phyloP scores from a whole-genome alignment of 2,113 vertebrate species.

The Lutjanus erythropterus region DNA sequence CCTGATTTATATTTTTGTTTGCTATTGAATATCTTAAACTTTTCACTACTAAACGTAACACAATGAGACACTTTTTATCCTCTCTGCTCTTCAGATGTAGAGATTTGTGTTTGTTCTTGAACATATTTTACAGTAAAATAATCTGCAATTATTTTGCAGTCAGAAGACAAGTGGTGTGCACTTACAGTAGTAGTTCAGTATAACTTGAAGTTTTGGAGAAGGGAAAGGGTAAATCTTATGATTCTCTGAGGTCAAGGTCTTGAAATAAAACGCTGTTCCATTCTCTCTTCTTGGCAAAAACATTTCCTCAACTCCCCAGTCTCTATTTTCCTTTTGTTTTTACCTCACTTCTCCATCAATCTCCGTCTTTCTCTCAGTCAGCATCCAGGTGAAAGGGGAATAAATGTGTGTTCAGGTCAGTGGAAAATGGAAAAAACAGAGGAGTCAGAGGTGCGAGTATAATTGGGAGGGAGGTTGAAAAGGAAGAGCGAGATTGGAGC shows the following conservation, averaged over 20 bases:
- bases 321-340: slow-evolving; percentile 4
- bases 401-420: slow-evolving; percentile 20
- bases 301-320: not conserved
- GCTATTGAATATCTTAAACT: too few relatives aligned
- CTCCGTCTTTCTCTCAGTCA: slow-evolving; percentile 12
- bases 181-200: not conserved
- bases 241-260: not conserved
- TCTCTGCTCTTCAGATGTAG: too few relatives aligned
- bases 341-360: not conserved
- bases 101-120: too few relatives aligned
- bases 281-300: not conserved
- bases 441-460: slow-evolving; percentile 27
- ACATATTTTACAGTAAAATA: too few relatives aligned
- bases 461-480: slow-evolving; percentile 45
- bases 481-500: not conserved
- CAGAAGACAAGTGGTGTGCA: not conserved
- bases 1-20: too few relatives aligned
- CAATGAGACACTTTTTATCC: too few relatives aligned
- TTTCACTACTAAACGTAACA: too few relatives aligned
- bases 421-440: slow-evolving; percentile 6
- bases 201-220: not conserved
- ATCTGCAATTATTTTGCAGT: not conserved
- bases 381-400: slow-evolving; percentile 5
- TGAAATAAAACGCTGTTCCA: slow-evolving; percentile 3
- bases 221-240: not conserved